A percentile compares a stretch with the other conserved stretches of the same genome.
These are phyloP conservation scores for Hypsibius dujardini DNA, from an alignment of 1,140 invertebrate species.

Conservation along the genomic window DNA sequence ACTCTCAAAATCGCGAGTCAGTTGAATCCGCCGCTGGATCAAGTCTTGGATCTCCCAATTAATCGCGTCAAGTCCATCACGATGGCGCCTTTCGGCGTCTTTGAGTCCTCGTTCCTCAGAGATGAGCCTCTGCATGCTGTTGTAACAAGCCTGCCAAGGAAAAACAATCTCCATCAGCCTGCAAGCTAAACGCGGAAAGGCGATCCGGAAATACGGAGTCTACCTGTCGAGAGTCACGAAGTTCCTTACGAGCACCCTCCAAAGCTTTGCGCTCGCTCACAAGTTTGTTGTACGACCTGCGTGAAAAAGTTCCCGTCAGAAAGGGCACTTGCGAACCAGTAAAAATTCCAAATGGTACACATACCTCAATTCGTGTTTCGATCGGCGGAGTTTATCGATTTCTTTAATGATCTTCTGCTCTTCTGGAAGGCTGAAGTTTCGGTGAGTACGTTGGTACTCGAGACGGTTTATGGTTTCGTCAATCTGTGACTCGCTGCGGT, in stretches of 20 bases:
- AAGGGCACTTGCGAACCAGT: not conserved
- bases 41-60: not conserved
- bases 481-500: constrained; percentile 18
- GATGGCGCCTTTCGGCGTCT: not conserved
- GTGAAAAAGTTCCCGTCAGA: not conserved
- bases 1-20: not conserved
- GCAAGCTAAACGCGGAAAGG: not conserved
- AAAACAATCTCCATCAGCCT: not conserved
- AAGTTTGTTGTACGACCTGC: not conserved
- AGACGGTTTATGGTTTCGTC: constrained; percentile 22
- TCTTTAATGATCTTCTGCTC: constrained; percentile 33
- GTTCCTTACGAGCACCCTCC: not conserved
- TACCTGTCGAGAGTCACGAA: not conserved
- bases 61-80: not conserved
- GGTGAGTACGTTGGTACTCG: constrained; percentile 29
- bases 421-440: constrained; percentile 31
- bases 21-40: not conserved
- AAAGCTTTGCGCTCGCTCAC: not conserved
- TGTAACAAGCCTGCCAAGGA: not conserved
- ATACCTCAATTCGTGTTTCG: constrained; percentile 31
- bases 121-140: not conserved
- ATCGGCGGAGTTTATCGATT: constrained; percentile 31
- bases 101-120: not conserved
- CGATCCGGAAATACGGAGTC: not conserved
- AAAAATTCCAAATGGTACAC: constrained; percentile 18